phyloP scores from a whole-genome alignment of 1,140 invertebrate species.

The Caenorhabditis briggsae region DNA sequence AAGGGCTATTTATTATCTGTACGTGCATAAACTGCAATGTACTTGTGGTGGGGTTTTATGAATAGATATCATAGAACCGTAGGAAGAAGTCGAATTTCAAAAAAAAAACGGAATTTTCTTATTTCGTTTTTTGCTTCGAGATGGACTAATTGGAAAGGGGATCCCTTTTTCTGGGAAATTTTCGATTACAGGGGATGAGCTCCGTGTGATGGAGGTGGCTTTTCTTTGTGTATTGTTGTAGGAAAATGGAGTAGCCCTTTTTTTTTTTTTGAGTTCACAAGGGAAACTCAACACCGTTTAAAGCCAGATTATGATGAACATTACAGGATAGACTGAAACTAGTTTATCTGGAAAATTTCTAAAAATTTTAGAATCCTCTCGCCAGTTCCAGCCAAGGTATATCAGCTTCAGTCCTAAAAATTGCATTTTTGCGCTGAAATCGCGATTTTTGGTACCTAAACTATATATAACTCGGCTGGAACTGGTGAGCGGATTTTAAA shows the following conservation, averaged over 20 bases:
- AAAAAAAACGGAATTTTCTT: background rate
- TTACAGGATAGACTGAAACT: too few species aligned
- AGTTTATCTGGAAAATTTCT: too few species aligned
- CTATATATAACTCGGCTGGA: too few species aligned
- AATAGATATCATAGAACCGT: background rate
- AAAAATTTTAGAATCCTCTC: too few species aligned
- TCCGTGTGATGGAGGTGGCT: background rate
- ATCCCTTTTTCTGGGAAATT: slow-evolving; percentile 11
- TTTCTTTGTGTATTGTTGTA: background rate
- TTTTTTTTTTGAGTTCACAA: background rate
- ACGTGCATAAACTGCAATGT: slow-evolving; percentile 10
- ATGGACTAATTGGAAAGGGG: background rate
- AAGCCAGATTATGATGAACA: too few species aligned
- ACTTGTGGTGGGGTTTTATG: background rate
- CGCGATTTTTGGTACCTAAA: too few species aligned
- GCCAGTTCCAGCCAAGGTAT: too few species aligned
- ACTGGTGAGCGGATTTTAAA: too few species aligned
- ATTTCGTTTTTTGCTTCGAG: background rate
- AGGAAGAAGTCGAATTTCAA: background rate
- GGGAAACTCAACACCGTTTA: background rate
- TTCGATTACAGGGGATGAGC: background rate
- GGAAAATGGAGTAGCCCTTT: background rate
- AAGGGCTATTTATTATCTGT: slow-evolving; percentile 1
- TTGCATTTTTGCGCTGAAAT: too few species aligned
- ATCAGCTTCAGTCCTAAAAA: too few species aligned